Evolutionary conservation across 2,888 invertebrate genomes (phyloP).

Genomic region (Hybos culiciformis): DNA sequence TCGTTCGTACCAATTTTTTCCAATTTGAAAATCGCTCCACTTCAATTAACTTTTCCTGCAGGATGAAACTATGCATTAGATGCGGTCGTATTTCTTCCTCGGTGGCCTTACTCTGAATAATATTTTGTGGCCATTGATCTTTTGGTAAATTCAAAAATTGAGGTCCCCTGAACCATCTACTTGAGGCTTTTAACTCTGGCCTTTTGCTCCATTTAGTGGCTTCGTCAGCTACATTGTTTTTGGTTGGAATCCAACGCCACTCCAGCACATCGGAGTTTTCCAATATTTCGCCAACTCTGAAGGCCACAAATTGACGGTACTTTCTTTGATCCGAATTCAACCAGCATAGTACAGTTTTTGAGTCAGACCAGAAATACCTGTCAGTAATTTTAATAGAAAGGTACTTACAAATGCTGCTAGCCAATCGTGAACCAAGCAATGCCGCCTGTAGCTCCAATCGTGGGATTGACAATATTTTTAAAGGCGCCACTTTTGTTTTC

Average conservation of each 20-base stretch:
- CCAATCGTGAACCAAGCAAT: constrained; percentile 13
- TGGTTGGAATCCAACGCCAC: constrained; percentile 8
- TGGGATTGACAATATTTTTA: constrained; percentile 15
- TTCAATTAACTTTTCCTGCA: neutral
- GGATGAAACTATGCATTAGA: neutral
- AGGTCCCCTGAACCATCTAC: constrained; percentile 1
- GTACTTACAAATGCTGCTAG: constrained; percentile 8
- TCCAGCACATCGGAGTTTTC: constrained; percentile 5
- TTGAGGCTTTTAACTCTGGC: neutral
- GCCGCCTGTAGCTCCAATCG: constrained; percentile 17
- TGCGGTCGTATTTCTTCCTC: neutral
- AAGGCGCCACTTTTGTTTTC: constrained; percentile 17
- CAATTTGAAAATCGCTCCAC: neutral
- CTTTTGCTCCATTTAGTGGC: constrained; percentile 4
- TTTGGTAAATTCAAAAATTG: neutral
- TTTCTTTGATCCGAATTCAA: constrained; percentile 16
- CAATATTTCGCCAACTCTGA: constrained; percentile 15
- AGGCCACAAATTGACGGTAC: constrained; percentile 16
- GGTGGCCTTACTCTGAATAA: neutral
- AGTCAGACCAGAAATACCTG: constrained; percentile 19
- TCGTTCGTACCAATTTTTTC: neutral
- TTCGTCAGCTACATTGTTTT: constrained; percentile 8
- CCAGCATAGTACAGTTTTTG: constrained; percentile 18
- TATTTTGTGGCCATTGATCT: neutral
- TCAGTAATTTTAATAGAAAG: constrained; percentile 10